A percentile compares a stretch with the other conserved stretches of the same genome.
Evolutionary conservation across 1,140 invertebrate species (phyloP).

Genomic region (Atta cephalotes): DNA sequence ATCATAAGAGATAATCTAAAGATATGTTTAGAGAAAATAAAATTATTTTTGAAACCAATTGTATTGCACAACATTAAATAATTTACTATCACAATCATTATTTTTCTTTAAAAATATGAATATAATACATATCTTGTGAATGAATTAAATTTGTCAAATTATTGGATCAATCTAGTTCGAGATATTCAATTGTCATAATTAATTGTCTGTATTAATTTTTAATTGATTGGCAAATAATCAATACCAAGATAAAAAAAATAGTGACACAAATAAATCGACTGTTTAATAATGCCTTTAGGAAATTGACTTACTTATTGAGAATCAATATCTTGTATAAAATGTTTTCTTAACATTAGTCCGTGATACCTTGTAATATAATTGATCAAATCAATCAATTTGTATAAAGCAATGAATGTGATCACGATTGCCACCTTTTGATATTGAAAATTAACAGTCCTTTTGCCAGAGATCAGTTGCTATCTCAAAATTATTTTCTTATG

Average conservation of each 20-base stretch:
- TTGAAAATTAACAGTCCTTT: too few species aligned
- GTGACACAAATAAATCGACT: slow-evolving; percentile 7
- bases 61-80: background rate
- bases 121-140: background rate
- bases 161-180: background rate
- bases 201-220: background rate
- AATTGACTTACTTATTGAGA: background rate
- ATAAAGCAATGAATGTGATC: slow-evolving; percentile 9
- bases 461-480: too few species aligned
- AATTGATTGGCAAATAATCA: background rate
- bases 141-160: slow-evolving; percentile 1
- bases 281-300: slow-evolving; percentile 4
- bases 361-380: slow-evolving; percentile 24
- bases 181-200: background rate
- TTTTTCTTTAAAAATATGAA: background rate
- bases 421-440: too few species aligned
- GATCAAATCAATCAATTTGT: slow-evolving; percentile 14
- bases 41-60: slow-evolving; percentile 3
- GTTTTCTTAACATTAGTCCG: slow-evolving; percentile 5
- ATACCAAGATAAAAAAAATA: background rate
- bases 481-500: too few species aligned
- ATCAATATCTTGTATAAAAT: slow-evolving; percentile 14
- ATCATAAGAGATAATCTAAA: background rate
- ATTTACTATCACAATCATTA: background rate
- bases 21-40: slow-evolving; percentile 3